Conservation (phyloP, 1,140 invertebrate species). For the Drosophila parabipectinata region DNA sequence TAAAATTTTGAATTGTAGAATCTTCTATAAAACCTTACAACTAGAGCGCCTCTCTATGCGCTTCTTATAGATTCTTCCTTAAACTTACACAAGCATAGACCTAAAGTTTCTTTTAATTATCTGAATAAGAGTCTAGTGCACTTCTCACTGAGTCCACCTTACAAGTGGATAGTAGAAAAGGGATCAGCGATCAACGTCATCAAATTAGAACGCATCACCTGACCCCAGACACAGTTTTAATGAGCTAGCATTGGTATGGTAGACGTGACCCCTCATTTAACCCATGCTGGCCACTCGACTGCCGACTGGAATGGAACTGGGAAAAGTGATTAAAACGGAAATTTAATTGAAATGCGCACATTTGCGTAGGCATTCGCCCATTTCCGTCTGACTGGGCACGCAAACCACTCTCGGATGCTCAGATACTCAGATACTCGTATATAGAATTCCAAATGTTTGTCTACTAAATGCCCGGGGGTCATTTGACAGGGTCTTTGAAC, state of each 20-base stretch:
- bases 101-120: not conserved
- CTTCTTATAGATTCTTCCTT: too few species aligned
- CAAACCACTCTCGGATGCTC: conserved; percentile 41
- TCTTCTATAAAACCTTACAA: too few species aligned
- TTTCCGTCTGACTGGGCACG: conserved; percentile 46
- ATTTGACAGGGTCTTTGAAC: conserved; percentile 20
- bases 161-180: not conserved
- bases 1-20: not conserved
- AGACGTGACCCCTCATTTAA: conserved; percentile 20
- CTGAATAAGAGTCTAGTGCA: not conserved
- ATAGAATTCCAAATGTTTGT: conserved; percentile 39
- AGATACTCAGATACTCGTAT: conserved; percentile 19
- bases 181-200: conserved; percentile 28
- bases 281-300: conserved; percentile 4
- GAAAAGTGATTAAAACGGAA: conserved; percentile 78
- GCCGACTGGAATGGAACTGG: conserved; percentile 17
- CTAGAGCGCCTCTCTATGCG: too few species aligned
- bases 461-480: conserved; percentile 32
- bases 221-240: conserved; percentile 45
- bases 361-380: conserved; percentile 68
- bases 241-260: conserved; percentile 9
- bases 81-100: too few species aligned
- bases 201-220: conserved; percentile 48
- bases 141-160: conserved; percentile 6
- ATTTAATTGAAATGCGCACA: conserved; percentile 77